phyloP scores from a whole-genome alignment of 2,797 vertebrate species.

The Micrastur ruficollis region DNA sequence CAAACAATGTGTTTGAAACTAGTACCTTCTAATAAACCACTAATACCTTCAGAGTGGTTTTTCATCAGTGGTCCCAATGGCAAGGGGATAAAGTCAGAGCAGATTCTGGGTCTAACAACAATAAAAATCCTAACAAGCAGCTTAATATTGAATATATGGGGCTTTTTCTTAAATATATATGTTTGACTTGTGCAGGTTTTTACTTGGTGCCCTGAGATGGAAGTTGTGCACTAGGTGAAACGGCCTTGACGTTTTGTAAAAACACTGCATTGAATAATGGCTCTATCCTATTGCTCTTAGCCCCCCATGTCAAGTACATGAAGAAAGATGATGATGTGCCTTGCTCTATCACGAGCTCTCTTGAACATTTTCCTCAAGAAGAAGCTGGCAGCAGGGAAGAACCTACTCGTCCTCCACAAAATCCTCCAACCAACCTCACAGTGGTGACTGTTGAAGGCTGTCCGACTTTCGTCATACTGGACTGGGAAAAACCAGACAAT shows the following conservation, averaged over 20 bases:
- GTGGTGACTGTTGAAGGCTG: constrained; percentile 97
- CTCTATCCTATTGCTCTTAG: constrained; percentile 66
- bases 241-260: neutral
- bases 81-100: neutral
- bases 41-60: neutral
- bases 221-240: neutral
- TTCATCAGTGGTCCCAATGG: neutral
- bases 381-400: constrained; percentile 77
- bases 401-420: constrained; percentile 82
- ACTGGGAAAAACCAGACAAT: constrained; percentile 91
- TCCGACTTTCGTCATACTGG: constrained; percentile 91
- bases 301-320: constrained; percentile 90
- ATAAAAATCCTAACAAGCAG: neutral
- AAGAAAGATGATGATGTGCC: constrained; percentile 87
- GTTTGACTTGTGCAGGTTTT: neutral
- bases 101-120: neutral
- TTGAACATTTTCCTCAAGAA: constrained; percentile 88
- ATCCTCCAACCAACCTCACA: constrained; percentile 90
- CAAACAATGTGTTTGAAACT: neutral
- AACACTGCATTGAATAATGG: neutral
- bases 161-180: neutral
- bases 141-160: neutral
- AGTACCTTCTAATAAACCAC: neutral
- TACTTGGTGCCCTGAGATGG: neutral
- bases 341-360: constrained; percentile 92